Evolutionary conservation across 1,140 invertebrate genomes (phyloP).

Genomic region (Drosophila pectinifera): DNA sequence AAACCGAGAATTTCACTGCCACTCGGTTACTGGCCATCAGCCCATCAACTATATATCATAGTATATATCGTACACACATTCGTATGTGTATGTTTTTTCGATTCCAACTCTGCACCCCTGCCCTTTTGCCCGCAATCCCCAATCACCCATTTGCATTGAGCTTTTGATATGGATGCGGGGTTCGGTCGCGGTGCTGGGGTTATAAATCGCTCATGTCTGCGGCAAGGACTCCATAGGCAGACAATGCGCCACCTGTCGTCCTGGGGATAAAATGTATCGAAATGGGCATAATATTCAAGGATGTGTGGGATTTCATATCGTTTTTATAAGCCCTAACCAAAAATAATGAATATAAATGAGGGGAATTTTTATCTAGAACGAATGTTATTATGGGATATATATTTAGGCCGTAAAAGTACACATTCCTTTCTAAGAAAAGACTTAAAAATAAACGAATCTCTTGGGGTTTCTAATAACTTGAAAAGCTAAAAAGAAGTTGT

Average conservation of each 20-base stretch:
- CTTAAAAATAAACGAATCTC: not conserved
- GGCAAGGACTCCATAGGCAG: constrained; percentile 6
- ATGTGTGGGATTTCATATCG: constrained; percentile 9
- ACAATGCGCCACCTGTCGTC: constrained; percentile 28
- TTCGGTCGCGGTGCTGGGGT: constrained; percentile 13
- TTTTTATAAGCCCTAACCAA: constrained; percentile 2
- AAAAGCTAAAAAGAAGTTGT: not conserved
- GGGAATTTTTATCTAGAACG: not conserved
- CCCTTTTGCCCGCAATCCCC: constrained; percentile 5
- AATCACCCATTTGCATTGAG: constrained; percentile 34
- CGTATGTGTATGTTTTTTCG: constrained; percentile 35
- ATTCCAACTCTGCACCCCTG: constrained; percentile 26
- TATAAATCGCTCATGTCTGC: constrained; percentile 39
- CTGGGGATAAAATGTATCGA: constrained; percentile 7
- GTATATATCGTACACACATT: constrained; percentile 68
- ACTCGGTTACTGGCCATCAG: constrained; percentile 6
- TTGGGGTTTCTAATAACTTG: not conserved
- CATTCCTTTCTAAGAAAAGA: not conserved
- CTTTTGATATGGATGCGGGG: constrained; percentile 20
- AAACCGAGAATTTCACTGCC: constrained; percentile 30
- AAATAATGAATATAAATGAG: not conserved
- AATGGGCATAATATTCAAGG: constrained; percentile 12
- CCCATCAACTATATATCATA: constrained; percentile 68
- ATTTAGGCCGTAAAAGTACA: not conserved
- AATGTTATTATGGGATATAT: constrained; percentile 1